Conservation (phyloP, 2,113 vertebrate species). For the Sander vitreus region DNA sequence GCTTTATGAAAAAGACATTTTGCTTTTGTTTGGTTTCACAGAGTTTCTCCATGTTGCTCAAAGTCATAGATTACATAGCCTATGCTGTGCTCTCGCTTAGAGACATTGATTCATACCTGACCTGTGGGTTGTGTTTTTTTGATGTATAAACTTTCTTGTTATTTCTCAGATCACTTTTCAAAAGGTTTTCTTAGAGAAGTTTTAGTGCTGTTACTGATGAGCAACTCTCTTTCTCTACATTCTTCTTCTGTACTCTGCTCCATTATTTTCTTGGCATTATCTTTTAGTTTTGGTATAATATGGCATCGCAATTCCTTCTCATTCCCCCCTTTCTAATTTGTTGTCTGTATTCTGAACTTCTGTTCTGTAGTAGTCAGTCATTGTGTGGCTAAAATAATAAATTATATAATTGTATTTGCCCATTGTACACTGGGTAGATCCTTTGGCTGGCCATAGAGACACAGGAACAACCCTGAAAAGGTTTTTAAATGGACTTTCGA, state of each 20-base stretch:
- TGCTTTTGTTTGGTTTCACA: conserved; percentile 27
- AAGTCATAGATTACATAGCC: not conserved
- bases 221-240: not conserved
- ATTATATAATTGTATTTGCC: not conserved
- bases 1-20: conserved; percentile 15
- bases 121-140: conserved; percentile 23
- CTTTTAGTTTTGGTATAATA: not conserved
- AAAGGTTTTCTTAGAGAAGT: not conserved
- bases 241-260: not conserved
- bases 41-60: conserved; percentile 10
- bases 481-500: not conserved
- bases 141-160: conserved; percentile 8
- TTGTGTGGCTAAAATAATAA: not conserved
- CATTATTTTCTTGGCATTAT: not conserved
- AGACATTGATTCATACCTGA: conserved; percentile 28
- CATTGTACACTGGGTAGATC: not conserved
- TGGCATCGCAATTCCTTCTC: not conserved
- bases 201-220: not conserved
- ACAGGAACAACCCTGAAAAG: not conserved
- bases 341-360: not conserved
- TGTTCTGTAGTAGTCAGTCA: not conserved
- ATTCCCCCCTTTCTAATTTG: not conserved
- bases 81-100: not conserved
- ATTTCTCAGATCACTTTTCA: conserved; percentile 20
- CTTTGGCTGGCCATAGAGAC: not conserved